Percentiles rank a stretch among this genome's conserved stretches.
phyloP scores from a whole-genome alignment of 2,888 invertebrate genomes.

The Rugalucina vietnamica region DNA sequence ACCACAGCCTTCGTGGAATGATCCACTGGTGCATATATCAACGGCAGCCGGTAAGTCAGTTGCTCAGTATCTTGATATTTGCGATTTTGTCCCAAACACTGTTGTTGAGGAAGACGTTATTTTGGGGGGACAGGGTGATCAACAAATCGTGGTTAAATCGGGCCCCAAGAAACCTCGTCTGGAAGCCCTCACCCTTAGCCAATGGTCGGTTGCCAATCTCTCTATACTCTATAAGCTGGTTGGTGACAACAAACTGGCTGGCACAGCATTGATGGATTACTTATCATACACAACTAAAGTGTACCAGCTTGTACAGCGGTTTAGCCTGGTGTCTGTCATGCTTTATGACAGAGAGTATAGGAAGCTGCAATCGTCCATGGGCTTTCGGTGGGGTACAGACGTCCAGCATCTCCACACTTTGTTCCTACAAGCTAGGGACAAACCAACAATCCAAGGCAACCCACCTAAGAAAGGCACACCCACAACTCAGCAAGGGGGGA shows the following conservation, averaged over 20 bases:
- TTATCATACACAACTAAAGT: not conserved
- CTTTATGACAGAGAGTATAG: not conserved
- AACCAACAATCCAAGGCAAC: not conserved
- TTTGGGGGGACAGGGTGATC: not conserved
- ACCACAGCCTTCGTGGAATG: not conserved
- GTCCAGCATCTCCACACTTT: constrained; percentile 9
- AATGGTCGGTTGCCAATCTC: not conserved
- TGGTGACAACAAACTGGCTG: not conserved
- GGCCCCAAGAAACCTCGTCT: not conserved
- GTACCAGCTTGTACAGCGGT: not conserved
- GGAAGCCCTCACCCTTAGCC: not conserved
- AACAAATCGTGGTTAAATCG: not conserved
- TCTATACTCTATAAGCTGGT: not conserved
- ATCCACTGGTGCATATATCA: not conserved
- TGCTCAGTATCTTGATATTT: not conserved
- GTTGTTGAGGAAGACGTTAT: not conserved
- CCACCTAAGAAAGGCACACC: not conserved
- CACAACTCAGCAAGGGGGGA: not conserved
- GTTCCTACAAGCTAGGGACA: not conserved
- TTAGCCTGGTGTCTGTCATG: not conserved
- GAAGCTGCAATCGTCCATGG: not conserved
- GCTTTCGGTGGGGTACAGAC: constrained; percentile 23
- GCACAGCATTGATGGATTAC: not conserved
- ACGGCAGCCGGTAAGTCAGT: not conserved
- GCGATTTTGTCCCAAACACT: not conserved